Evolutionary conservation across 2,888 invertebrate genomes (phyloP), one percentile per base, ranked within the genome.

Genomic region (Sarcophaga rosellei): DNA sequence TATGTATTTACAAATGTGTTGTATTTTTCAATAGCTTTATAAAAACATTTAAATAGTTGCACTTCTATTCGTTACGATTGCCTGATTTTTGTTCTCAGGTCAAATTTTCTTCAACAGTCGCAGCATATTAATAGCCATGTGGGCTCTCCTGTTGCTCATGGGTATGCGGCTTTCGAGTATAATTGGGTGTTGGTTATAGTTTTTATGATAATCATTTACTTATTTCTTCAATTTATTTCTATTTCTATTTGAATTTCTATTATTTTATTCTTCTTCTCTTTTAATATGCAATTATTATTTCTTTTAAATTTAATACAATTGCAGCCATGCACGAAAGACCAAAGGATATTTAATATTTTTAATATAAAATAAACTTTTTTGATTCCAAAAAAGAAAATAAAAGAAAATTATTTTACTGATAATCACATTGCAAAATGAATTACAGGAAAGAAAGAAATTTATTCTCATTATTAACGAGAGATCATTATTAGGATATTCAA

Each of bases 151-250:
- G 81, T 82, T 86, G 86, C 84, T 87, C 63, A 72, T 83, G 69
- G 79, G 83, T 77, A 85, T 88, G 79, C 76, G 70, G 61, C 81
- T 86, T 69, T 85, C 86, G 78, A 84, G 88, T 82, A 85, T 88
- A 86, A 88, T 88, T 86, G 82, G 84, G 82, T 76, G 79, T 85
- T 88, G 86, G 79, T 84, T 84, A 61, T 84, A 76, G 76, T 85
- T 72, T 84, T 86, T 79, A 47, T 86, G 72, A 76, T 35, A 21
- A 79, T 82, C 73, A 86, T 84, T 86, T 79, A 61, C 35, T 61
- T 72, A 17, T 53, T 53, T 74, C 76, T 81, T 65, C 8, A 8
- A 74, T 78, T 75, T 81, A 59, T 77, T 85, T 73, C 70, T 84
- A 66, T 84, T 85, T 84, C 73, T 65, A 78, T 84, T 85, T 65